Percentiles rank a stretch among this genome's conserved stretches.
phyloP scores from a whole-genome alignment of 35 echinoderm and acorn worm species.

The Holothuria glaberrima region DNA sequence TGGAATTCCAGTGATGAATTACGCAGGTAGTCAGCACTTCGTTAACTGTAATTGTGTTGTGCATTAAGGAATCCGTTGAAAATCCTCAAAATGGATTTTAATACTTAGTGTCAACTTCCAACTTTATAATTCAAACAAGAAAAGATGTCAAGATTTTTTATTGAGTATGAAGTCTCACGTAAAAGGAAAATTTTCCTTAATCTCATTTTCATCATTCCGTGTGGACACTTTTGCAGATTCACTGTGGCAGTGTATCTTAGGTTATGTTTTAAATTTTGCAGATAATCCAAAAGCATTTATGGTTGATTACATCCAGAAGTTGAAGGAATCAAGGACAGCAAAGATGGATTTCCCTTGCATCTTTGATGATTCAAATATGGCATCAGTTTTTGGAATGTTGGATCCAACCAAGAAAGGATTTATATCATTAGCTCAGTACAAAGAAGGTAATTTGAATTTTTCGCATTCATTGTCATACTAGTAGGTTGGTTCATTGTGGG shows the following conservation, averaged over 20 bases:
- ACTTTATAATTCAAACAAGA: too few species aligned
- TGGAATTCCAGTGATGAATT: too few species aligned
- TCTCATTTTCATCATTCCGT: too few species aligned
- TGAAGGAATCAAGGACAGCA: slow-evolving; percentile 89
- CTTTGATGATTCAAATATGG: slow-evolving; percentile 96
- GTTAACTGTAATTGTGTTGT: too few species aligned
- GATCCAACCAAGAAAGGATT: slow-evolving; percentile 97
- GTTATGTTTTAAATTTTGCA: slow-evolving; percentile 18
- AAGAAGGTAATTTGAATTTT: slow-evolving; percentile 71
- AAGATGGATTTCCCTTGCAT: slow-evolving; percentile 88
- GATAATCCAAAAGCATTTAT: slow-evolving; percentile 98
- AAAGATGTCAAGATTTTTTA: background rate
- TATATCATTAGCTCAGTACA: slow-evolving; percentile 87
- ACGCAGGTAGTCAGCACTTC: too few species aligned
- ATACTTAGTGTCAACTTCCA: too few species aligned
- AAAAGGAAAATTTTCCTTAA: too few species aligned
- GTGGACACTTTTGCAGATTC: too few species aligned
- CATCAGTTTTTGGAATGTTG: slow-evolving; percentile 94
- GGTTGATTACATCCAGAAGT: slow-evolving; percentile 80
- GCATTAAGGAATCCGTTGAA: too few species aligned
- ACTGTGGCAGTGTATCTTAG: background rate
- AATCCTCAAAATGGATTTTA: too few species aligned
- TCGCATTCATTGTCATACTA: background rate
- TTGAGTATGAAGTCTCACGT: background rate
- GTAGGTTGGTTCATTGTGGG: too few species aligned